Base-by-base conservation (phyloP, 2,888 invertebrate species). In the Pristionchus fissidentatus region DNA sequence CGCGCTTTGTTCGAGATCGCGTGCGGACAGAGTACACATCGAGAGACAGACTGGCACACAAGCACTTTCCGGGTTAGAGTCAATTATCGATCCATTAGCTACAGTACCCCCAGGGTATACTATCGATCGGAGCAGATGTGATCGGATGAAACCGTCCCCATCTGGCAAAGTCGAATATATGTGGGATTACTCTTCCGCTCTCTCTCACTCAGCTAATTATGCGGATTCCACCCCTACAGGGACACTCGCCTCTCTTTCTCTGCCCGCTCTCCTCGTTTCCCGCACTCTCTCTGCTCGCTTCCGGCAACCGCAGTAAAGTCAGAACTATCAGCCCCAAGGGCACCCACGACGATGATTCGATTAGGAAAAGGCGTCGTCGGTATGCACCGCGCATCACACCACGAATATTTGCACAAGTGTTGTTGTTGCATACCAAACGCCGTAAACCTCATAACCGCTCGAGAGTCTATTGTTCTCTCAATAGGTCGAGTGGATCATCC, bases 191-290 rank as follows among this genome's bases (percentile, higher is more conserved):
- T 70, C 3, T 19, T 35, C 15, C 32, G 32, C 60, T 70, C 41
- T 19, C 70, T n/a, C n/a, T n/a, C n/a, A n/a, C n/a, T n/a, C n/a
- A n/a, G n/a, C 70, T 70, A 70, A 70, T 70, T 70, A 70, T 70
- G 70, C 70, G 38, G 70, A 70, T 70, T 26, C 70, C 38, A 22
- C 19, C 32, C 62, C 13, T n/a, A n/a, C n/a, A n/a, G n/a, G n/a
- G n/a, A n/a, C n/a, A n/a, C n/a, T n/a, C 38, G 19, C 35, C 2
- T 70, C 70, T 70, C 41, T 26, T 29, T 57, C 57, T 8, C n/a
- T 3, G n/a, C 55, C 62, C 15, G 19, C 70, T 70, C 70, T 70
- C 70, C 41, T 70, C 43, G 8, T 41, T 70, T 55, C 41, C n/a
- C 70, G 70, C 70, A 70, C 70, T 70, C 5, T 70, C 70, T n/a